Evolutionary conservation across 2,113 vertebrate species (phyloP).

Genomic region (Varanus salvator): DNA sequence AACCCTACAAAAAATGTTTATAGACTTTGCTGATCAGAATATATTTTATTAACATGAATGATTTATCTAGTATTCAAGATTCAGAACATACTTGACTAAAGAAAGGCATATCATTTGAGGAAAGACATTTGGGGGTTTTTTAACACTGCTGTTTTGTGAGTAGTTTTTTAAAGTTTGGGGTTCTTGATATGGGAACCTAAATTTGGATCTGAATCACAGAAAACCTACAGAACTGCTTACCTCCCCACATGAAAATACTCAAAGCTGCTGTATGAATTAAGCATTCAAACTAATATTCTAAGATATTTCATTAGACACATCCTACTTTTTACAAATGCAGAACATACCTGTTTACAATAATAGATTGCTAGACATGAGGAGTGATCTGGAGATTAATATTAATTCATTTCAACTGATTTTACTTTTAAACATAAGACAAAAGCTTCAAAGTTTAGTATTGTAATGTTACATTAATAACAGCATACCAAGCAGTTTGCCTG

Average conservation of each 20-base stretch:
- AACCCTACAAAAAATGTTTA: slow-evolving; percentile 33
- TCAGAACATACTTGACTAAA: not conserved
- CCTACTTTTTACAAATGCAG: not conserved
- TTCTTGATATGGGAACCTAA: not conserved
- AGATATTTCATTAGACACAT: not conserved
- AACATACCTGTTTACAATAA: not conserved
- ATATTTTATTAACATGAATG: not conserved
- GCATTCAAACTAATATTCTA: too few relatives aligned
- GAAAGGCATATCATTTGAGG: not conserved
- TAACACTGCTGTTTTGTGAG: slow-evolving; percentile 18
- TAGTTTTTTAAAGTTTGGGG: slow-evolving; percentile 9
- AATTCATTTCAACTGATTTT: not conserved
- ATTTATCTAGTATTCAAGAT: not conserved
- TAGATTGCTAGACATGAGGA: not conserved
- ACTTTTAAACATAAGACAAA: not conserved
- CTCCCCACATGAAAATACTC: not conserved
- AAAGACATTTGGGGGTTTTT: slow-evolving; percentile 14
- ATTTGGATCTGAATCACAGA: not conserved
- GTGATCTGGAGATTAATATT: not conserved
- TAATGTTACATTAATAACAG: too few relatives aligned
- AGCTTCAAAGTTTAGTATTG: not conserved
- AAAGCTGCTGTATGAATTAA: not conserved
- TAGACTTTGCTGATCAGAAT: slow-evolving; percentile 67
- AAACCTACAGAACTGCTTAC: not conserved
- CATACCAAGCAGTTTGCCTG: not conserved